Evolutionary conservation across 2,888 invertebrate species (phyloP), one percentile per base, ranked within the genome.

Genomic region (Steinernema hermaphroditum): DNA sequence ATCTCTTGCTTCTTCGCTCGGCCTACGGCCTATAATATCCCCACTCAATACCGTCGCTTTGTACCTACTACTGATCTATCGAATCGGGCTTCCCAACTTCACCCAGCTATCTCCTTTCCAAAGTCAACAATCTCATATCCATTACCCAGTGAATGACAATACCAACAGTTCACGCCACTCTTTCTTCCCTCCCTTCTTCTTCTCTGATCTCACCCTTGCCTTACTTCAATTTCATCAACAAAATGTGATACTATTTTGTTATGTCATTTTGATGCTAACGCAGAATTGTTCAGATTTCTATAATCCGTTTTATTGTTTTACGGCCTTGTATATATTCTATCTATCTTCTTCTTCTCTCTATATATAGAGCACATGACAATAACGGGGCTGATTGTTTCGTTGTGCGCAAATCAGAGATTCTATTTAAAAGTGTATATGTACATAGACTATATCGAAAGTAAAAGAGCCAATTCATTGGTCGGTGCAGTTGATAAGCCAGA

Each of bases 241-340:
- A 32, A 62, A 29, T 62, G 62, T 62, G 62, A 62, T 62, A 62
- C 29, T 29, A 62, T 24, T 62, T 62, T 62, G 62, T 62, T 62
- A 62, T 32, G 62, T 32, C 16, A 12, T 16, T 32, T 62, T 29
- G 37, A 27, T 62, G 62, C 29, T 32, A 29, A 62, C 27, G 16
- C 62, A 62, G 62, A 62, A 29, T 19, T 29, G 29, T 62, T n/a
- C 62, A 62, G 62, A 62, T 62, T 62, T 62, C 62, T 62, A 62
- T 62, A 62, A 16, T 19, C 29, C 24, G 14, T 62, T n/a, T 34
- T 27, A 16, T 32, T 12, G 12, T 37, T 37, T 37, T 12, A 4
- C 37, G 12, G 37, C 37, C 37, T 37, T 37, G 37, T 46, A 19
- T 19, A 46, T 46, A 16, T n/a, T n/a, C n/a, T n/a, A n/a, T 46